Conservation (phyloP, 2,797 vertebrate genomes). For the Avahi laniger region DNA sequence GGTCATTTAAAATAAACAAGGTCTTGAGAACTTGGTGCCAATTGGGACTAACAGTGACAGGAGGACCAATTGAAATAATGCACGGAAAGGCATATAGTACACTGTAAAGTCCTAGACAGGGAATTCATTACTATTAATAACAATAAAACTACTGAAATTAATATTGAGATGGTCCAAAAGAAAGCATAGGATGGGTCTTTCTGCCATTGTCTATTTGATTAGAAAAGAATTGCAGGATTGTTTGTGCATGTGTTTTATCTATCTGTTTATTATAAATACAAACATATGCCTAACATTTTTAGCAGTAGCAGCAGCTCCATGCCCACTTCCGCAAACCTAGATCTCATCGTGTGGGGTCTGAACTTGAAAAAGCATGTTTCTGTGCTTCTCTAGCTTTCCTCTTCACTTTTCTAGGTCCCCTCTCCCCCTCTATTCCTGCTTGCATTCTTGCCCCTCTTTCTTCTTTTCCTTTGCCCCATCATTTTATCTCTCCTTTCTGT, state of each 20-base stretch:
- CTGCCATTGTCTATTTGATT: background rate
- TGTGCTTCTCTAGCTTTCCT: background rate
- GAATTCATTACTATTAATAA: background rate
- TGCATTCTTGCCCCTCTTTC: background rate
- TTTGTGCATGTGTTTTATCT: background rate
- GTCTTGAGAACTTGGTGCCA: background rate
- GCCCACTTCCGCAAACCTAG: background rate
- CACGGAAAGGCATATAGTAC: background rate
- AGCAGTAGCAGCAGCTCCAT: background rate
- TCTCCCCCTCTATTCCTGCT: background rate
- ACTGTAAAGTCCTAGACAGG: background rate
- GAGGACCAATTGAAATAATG: background rate
- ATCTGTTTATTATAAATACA: background rate
- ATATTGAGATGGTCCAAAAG: background rate
- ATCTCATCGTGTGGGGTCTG: background rate
- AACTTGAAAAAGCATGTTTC: background rate
- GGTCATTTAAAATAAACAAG: background rate
- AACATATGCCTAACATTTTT: background rate
- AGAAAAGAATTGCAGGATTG: background rate
- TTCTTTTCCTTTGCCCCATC: background rate
- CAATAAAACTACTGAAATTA: background rate
- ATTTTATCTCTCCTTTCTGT: slow-evolving; percentile 7
- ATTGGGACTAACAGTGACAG: background rate
- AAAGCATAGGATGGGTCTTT: background rate
- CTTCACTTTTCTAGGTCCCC: background rate